Percentiles rank a stretch among this genome's conserved stretches.
These are phyloP conservation scores for Galaxias olidus DNA, from an alignment of 2,797 vertebrate species.

Conservation along the genomic window DNA sequence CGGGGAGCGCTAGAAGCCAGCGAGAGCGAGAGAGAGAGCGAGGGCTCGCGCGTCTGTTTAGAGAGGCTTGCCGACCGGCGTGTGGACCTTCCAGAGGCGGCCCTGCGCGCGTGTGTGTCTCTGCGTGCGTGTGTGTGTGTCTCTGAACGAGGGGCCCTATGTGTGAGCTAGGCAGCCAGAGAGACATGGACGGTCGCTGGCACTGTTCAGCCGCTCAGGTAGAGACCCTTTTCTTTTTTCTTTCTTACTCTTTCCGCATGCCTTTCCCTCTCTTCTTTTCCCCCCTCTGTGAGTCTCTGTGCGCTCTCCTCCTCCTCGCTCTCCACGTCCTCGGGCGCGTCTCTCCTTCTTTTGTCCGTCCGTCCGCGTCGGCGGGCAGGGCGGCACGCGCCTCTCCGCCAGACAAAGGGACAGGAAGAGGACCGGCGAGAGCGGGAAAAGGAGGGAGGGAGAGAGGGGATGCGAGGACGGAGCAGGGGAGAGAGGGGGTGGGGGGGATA, in stretches of 20 bases:
- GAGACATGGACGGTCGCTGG: slow-evolving; percentile 73
- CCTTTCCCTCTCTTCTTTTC: slow-evolving; percentile 9
- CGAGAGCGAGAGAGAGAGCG: too few relatives aligned
- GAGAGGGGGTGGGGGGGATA: background rate
- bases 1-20: too few relatives aligned
- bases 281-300: slow-evolving; percentile 10
- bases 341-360: slow-evolving; percentile 14
- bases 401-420: slow-evolving; percentile 27
- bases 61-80: slow-evolving; percentile 35
- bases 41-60: background rate
- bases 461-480: background rate
- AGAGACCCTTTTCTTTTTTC: slow-evolving; percentile 62
- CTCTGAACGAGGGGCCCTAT: slow-evolving; percentile 49
- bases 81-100: slow-evolving; percentile 12
- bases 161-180: slow-evolving; percentile 75
- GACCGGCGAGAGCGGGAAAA: slow-evolving; percentile 27
- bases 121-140: slow-evolving; percentile 35
- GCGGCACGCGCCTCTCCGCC: slow-evolving; percentile 42
- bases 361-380: slow-evolving; percentile 39
- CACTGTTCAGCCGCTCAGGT: slow-evolving; percentile 77
- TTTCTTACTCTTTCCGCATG: slow-evolving; percentile 59
- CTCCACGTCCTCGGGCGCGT: background rate
- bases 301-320: background rate
- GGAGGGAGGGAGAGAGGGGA: slow-evolving; percentile 6
- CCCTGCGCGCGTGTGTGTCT: slow-evolving; percentile 30